phyloP scores from a whole-genome alignment of 2,113 vertebrate species.

The Forbesichthys papilliferus region DNA sequence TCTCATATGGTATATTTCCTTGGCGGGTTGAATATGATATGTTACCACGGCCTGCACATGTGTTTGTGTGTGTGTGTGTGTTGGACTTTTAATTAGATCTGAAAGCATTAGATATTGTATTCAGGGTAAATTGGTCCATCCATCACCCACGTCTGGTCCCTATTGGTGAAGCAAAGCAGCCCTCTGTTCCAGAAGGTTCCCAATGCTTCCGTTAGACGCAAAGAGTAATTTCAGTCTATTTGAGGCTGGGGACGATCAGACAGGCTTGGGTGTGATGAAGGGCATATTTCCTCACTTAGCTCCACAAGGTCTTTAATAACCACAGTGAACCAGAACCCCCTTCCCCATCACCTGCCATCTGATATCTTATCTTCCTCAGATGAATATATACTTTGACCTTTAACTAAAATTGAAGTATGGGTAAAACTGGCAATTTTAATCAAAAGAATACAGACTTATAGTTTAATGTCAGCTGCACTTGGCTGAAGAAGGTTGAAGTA shows the following conservation, averaged over 20 bases:
- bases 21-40: constrained; percentile 48
- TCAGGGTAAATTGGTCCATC: constrained; percentile 53
- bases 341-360: constrained; percentile 10
- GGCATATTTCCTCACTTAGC: constrained; percentile 13
- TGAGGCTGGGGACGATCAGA: constrained; percentile 42
- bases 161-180: constrained; percentile 30
- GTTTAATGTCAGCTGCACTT: constrained; percentile 26
- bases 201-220: constrained; percentile 19
- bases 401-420: constrained; percentile 50
- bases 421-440: constrained; percentile 44
- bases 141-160: constrained; percentile 54
- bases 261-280: constrained; percentile 47
- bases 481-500: constrained; percentile 10
- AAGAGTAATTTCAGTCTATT: constrained; percentile 44
- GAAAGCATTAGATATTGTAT: constrained; percentile 63
- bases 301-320: constrained; percentile 52
- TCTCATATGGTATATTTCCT: constrained; percentile 55
- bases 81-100: constrained; percentile 71
- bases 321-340: constrained; percentile 35
- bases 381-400: constrained; percentile 62
- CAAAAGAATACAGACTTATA: constrained; percentile 29
- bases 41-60: neutral
- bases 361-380: constrained; percentile 28
- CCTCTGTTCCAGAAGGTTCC: constrained; percentile 47
- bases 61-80: neutral